phyloP scores from a whole-genome alignment of 1,140 invertebrate genomes.

The Ganaspis sp. region DNA sequence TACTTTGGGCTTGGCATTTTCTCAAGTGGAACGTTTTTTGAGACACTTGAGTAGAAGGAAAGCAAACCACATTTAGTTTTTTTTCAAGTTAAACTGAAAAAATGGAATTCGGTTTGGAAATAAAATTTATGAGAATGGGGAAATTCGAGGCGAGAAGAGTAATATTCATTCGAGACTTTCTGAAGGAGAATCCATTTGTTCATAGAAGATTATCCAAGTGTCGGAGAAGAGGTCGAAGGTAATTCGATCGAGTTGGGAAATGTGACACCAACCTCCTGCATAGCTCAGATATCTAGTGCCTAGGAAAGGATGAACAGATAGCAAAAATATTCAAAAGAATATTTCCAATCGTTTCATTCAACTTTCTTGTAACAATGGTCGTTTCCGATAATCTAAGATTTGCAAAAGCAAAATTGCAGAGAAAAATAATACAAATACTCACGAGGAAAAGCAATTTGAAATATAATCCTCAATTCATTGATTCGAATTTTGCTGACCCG shows the following conservation, averaged over 20 bases:
- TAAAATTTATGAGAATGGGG: background rate
- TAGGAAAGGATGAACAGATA: background rate
- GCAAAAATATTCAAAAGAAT: background rate
- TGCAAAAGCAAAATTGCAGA: too few species aligned
- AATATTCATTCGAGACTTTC: constrained; percentile 12
- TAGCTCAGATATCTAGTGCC: constrained; percentile 18
- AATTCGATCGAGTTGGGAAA: constrained; percentile 22
- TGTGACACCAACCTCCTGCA: constrained; percentile 12
- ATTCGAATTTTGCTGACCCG: too few species aligned
- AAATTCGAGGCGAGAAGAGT: background rate
- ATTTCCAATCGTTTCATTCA: background rate
- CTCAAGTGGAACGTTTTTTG: too few species aligned
- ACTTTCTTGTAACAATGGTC: background rate
- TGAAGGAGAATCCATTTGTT: background rate
- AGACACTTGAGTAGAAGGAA: too few species aligned
- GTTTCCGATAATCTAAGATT: background rate
- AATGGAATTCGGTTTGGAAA: background rate
- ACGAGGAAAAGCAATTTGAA: too few species aligned
- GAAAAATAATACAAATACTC: too few species aligned
- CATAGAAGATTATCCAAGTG: constrained; percentile 20
- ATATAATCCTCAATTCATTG: too few species aligned
- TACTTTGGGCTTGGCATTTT: too few species aligned
- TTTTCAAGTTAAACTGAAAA: background rate
- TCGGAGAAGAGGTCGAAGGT: constrained; percentile 13
- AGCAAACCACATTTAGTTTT: background rate